Base-by-base conservation (phyloP, 2,888 invertebrate genomes). In the Oxyteleia sp. region DNA sequence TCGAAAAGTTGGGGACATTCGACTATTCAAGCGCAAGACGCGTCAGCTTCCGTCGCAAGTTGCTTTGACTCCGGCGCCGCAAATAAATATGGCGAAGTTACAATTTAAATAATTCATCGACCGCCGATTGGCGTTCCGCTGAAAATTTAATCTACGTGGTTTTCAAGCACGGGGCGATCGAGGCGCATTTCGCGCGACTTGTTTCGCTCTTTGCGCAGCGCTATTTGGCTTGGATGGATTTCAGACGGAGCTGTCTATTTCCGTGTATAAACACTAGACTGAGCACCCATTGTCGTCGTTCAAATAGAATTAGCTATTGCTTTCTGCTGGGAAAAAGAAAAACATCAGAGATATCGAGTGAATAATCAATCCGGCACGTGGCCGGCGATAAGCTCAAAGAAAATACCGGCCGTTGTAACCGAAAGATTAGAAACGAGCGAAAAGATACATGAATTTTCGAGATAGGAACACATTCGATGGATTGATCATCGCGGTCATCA, bases 361-460 rank as follows among this genome's bases (percentile, higher is more conserved):
- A 81, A 61, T 63, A 74, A 80, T 80, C 68, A 61, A 45, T 71
- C 35, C 16, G 10, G 80, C 80, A 80, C 80, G 80, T 80, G 80
- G 20, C 66, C 32, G 10, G 4, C 41, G 66, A 64, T 72, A 80
- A 66, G 64, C 29, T 45, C 35, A 55, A 69, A 69, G 69, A 53
- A 78, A 78, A 55, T 59, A 41, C 8, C 49, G 0, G 15, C 8
- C 16, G 35, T 20, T 35, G 32, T 53, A 45, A 53, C 20, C 5
- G 47, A 55, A n/a, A 78, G 69, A 69, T 71, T 78, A 69, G 53
- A 38, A 35, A 29, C 55, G 26, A 35, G 29, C 47, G 23, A 63
- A 51, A 51, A 57, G 61, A 78, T 69, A 69, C 69, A 69, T 45
- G 41, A 49, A 66, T 59, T 59, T 38, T 15, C 41, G 43, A 68